Evolutionary conservation across 2,888 invertebrate genomes (phyloP), one percentile per base, ranked within the genome.

Genomic region (Itoplectis maculator): DNA sequence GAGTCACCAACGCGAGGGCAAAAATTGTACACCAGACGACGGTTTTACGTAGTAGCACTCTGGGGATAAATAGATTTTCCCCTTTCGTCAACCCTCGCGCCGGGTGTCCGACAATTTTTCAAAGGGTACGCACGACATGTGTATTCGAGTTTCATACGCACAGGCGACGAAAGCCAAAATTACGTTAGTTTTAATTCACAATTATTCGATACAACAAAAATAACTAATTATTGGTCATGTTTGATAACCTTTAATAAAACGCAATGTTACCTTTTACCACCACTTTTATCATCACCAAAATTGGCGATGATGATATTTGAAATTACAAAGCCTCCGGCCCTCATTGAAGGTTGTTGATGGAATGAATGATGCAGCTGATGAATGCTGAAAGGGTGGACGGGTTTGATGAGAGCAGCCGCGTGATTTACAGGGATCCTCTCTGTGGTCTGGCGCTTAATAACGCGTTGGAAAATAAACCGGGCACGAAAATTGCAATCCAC

Each of bases 401-500:
- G 45, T 23, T 70, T 70, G 37, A 35, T 49, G 15, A 20, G 6
- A n/a, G 6, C 9, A 42, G 7, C n/a, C 61, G 51, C 69, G 54
- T 72, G 45, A 72, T 75, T 72, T 66, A 29, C 65, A 79, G 56
- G 45, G 75, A 82, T 66, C 51, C 66, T 59, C 65, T 23, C 29
- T 5, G 65, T 63, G 73, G 51, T 66, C 63, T 73, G 29, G 37
- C 61, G 72, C 61, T 78, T 59, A 47, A 59, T 74, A 69, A 66
- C 69, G 49, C 77, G 56, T 37, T 70, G 20, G 73, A 20, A 40
- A 78, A 65, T 56, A 79, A 75, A 61, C 59, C 82, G 51, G 59
- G 79, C 72, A 72, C 76, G 63, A 66, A 83, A 85, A 83, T 72
- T 83, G 45, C 40, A 79, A 86, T 88, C 86, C 85, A 88, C 85